Conservation (phyloP, 2,113 vertebrate genomes). For the Pygoscelis antarcticus region DNA sequence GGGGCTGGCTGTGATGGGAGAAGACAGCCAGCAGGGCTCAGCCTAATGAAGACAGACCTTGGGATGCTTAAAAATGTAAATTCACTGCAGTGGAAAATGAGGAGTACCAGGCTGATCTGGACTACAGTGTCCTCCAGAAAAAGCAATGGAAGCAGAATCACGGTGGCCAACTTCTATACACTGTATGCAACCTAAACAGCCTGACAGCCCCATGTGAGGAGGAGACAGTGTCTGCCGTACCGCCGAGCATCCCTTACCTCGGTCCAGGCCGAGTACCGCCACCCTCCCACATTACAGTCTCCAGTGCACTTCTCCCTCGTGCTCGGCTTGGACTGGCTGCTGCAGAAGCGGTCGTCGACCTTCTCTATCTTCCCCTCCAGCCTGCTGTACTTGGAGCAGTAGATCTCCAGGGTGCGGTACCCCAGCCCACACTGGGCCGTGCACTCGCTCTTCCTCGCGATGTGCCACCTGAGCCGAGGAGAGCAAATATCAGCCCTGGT, state of each 20-base stretch:
- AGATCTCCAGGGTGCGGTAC: constrained; percentile 88
- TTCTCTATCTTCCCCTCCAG: constrained; percentile 87
- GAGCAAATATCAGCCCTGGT: background rate
- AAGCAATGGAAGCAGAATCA: background rate
- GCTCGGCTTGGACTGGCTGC: constrained; percentile 83
- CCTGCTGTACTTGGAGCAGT: constrained; percentile 87
- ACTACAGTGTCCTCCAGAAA: background rate
- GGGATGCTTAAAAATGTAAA: background rate
- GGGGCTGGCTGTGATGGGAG: background rate
- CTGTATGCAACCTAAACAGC: background rate
- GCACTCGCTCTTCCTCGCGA: constrained; percentile 90
- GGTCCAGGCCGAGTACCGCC: constrained; percentile 94
- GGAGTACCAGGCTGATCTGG: background rate
- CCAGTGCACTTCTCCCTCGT: constrained; percentile 89
- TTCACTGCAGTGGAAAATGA: background rate
- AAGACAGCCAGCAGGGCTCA: background rate
- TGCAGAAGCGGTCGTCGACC: constrained; percentile 89
- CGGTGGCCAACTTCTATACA: background rate
- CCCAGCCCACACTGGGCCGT: constrained; percentile 89
- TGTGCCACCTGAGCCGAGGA: constrained; percentile 82
- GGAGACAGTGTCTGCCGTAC: rapidly evolving
- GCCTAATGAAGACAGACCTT: background rate
- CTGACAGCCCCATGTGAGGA: background rate
- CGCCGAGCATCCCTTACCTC: constrained; percentile 76
- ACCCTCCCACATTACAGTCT: constrained; percentile 90